These are phyloP conservation scores for Oppia nitens DNA, from an alignment of 1,140 invertebrate species.

Conservation along the genomic window DNA sequence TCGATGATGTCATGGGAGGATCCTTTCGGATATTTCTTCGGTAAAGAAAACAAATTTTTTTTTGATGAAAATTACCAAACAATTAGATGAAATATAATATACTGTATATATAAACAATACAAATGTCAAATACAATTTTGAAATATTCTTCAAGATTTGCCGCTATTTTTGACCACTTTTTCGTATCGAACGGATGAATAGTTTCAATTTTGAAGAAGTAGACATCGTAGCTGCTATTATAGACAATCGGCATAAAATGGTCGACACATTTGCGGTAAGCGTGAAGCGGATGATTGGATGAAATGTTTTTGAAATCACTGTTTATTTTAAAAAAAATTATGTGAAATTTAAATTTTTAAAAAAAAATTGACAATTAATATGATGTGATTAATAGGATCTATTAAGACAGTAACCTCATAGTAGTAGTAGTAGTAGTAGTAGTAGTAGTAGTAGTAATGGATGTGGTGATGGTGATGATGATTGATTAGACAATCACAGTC, in stretches of 20 bases:
- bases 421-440: no score
- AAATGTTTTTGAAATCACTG: background rate
- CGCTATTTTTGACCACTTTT: slow-evolving; percentile 58
- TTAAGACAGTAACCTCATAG: no score
- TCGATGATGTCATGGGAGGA: background rate
- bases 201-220: slow-evolving; percentile 59
- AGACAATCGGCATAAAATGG: slow-evolving; percentile 45
- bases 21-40: background rate
- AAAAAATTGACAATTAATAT: no score
- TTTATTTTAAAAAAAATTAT: background rate
- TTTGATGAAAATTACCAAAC: slow-evolving; percentile 34
- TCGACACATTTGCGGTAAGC: background rate
- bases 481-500: no score
- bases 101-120: no score
- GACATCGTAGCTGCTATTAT: slow-evolving; percentile 58
- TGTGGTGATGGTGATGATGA: no score
- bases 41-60: background rate
- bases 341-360: no score
- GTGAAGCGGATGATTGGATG: background rate
- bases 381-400: no score
- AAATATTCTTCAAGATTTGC: slow-evolving; percentile 32
- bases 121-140: background rate
- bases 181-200: slow-evolving; percentile 70
- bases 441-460: no score
- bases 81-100: no score